Percentiles rank a stretch among this genome's conserved stretches.
These are phyloP conservation scores for Torymus aiolomorphi DNA, from an alignment of 2,888 invertebrate species.

Conservation along the genomic window DNA sequence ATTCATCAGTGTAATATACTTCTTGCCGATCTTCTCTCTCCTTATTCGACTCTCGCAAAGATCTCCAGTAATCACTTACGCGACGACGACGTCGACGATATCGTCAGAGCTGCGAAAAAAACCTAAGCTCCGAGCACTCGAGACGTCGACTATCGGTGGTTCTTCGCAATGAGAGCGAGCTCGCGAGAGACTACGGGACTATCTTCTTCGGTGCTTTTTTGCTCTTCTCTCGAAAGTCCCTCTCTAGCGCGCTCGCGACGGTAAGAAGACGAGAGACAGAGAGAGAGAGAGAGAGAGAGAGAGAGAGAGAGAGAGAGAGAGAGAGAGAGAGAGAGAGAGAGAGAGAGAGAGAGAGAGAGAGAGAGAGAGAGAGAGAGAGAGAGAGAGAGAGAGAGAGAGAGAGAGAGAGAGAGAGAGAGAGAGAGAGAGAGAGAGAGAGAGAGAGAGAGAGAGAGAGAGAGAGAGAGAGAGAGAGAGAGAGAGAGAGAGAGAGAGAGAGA, in stretches of 20 bases:
- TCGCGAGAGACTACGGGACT: conserved; percentile 22
- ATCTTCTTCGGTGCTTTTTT: conserved; percentile 38
- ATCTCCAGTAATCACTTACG: conserved; percentile 50
- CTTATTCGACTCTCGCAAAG: conserved; percentile 14
- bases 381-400: too few species aligned
- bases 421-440: too few species aligned
- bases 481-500: too few species aligned
- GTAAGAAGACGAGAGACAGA: conserved; percentile 16
- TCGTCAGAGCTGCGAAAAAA: conserved; percentile 17
- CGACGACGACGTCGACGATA: conserved; percentile 37
- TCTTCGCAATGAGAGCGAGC: conserved; percentile 16
- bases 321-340: too few species aligned
- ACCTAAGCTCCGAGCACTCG: conserved; percentile 26
- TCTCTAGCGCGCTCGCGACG: conserved; percentile 1
- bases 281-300: too few species aligned
- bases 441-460: too few species aligned
- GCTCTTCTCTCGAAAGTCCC: conserved; percentile 21
- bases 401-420: too few species aligned
- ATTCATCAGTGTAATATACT: conserved; percentile 36
- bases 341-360: too few species aligned
- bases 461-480: too few species aligned
- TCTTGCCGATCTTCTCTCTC: conserved; percentile 14
- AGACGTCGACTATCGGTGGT: conserved; percentile 39
- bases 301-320: too few species aligned
- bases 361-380: too few species aligned